A percentile compares a stretch with the other conserved stretches of the same genome.
Evolutionary conservation across 2,797 vertebrate genomes (phyloP).

Genomic region (Muraenolepis orangiensis): DNA sequence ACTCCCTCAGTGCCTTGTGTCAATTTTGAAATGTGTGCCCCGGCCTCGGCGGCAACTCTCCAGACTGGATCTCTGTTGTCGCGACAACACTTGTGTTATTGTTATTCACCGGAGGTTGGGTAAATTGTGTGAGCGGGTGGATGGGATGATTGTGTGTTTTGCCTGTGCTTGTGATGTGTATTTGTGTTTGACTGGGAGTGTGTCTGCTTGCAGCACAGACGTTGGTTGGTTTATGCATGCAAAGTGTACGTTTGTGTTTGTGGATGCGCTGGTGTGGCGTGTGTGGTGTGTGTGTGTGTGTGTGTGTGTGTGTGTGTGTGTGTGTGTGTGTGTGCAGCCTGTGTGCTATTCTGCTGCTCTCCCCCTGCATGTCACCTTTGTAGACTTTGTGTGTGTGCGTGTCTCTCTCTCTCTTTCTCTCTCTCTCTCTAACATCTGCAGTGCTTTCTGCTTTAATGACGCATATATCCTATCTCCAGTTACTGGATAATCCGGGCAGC

Average conservation of each 20-base stretch:
- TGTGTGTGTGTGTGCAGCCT: slow-evolving; percentile 14
- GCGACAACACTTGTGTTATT: slow-evolving; percentile 46
- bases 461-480: slow-evolving; percentile 75
- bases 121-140: slow-evolving; percentile 41
- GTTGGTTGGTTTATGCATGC: slow-evolving; percentile 33
- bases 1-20: not conserved
- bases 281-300: slow-evolving; percentile 2
- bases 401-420: slow-evolving; percentile 75
- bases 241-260: not conserved
- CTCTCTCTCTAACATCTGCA: slow-evolving; percentile 62
- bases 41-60: slow-evolving; percentile 20
- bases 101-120: slow-evolving; percentile 43
- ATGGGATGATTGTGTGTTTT: slow-evolving; percentile 17
- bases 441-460: slow-evolving; percentile 72
- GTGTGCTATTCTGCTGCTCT: slow-evolving; percentile 40
- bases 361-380: not conserved
- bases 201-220: not conserved
- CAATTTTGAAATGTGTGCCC: slow-evolving; percentile 27
- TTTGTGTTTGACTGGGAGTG: slow-evolving; percentile 2
- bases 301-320: not conserved
- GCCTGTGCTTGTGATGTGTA: slow-evolving; percentile 12
- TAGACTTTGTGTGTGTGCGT: not conserved
- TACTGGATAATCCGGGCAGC: slow-evolving; percentile 74
- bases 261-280: not conserved
- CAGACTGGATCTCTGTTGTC: slow-evolving; percentile 33